Base-by-base conservation (phyloP, 2,888 invertebrate species). In the Morpho helenor region DNA sequence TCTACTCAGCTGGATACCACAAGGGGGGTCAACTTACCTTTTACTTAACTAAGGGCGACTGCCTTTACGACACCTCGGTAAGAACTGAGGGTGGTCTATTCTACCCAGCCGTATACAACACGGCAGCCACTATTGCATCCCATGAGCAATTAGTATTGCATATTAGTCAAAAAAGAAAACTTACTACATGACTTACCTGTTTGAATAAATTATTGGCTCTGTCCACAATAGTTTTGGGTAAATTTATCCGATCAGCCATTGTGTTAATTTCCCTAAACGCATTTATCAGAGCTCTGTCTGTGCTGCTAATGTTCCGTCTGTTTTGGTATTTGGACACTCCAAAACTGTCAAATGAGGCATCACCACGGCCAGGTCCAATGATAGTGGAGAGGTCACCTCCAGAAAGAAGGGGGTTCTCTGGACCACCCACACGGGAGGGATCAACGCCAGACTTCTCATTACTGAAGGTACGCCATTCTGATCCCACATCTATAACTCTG, bases 381-480 rank as follows among this genome's bases (percentile, higher is more conserved):
- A 98, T 97, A 7, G 99, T 99, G 0, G 98, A 98, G 39, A 99
- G 92, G 82, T 99, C 99, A 48, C 98, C 96, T 0, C 99, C 98
- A 72, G 96, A 97, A 0, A 99, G 91, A 3, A 99, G 90, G 0
- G 98, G 97, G 90, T 99, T 99, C 91, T 99, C 99, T 0, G 99
- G 98, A 0, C 99, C 99, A 91, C 99, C 99, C 65, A 99, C 99
- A 96, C 99, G 98, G 87, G 98, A 98, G 5, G 99, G 99, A 86
- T 99, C 99, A 0, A 97, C 97, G 7, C 97, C 96, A 56, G 96
- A 95, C 77, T 98, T 99, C 79, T 99, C 99, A 82, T 99, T 99
- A 76, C 98, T 98, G 86, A 99, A 99, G 61, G 99, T 99, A 80
- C 99, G 93, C 99, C 99, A 99, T 87, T 99, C 99, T 4, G 99